These are phyloP conservation scores for Aproaerema taeniolella DNA, from an alignment of 2,888 invertebrate genomes.

Conservation along the genomic window DNA sequence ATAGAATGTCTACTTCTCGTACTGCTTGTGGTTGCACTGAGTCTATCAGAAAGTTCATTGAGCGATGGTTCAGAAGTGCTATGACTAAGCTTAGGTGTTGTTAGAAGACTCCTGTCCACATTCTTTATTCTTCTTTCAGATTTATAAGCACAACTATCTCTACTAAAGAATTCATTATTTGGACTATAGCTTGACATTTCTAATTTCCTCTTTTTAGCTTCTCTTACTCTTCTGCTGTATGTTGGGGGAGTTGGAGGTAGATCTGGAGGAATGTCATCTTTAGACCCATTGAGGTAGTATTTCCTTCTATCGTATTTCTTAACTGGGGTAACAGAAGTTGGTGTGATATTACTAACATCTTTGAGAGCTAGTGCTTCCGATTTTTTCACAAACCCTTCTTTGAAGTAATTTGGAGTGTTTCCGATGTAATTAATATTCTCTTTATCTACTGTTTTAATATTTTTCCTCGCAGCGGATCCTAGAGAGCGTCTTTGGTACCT, in stretches of 20 bases:
- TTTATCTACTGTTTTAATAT: conserved; percentile 53
- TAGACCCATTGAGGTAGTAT: conserved; percentile 42
- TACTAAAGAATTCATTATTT: conserved; percentile 46
- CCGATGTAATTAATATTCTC: conserved; percentile 70
- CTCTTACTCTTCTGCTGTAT: conserved; percentile 65
- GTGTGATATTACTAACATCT: conserved; percentile 80
- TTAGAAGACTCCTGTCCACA: conserved; percentile 39
- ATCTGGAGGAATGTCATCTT: conserved; percentile 54
- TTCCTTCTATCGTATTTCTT: conserved; percentile 50
- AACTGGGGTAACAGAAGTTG: conserved; percentile 59
- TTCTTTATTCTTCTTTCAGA: conserved; percentile 58
- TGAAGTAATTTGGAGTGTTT: conserved; percentile 78
- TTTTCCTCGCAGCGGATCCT: conserved; percentile 55
- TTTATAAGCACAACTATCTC: conserved; percentile 56
- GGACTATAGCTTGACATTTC: conserved; percentile 51
- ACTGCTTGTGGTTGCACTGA: conserved; percentile 37
- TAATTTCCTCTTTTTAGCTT: conserved; percentile 67
- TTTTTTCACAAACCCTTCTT: conserved; percentile 76
- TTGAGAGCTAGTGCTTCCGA: conserved; percentile 67
- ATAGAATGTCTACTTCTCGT: conserved; percentile 48
- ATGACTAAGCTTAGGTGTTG: conserved; percentile 46
- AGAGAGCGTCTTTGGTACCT: conserved; percentile 65
- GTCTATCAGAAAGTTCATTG: conserved; percentile 54
- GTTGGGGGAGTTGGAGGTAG: conserved; percentile 62
- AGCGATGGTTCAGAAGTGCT: conserved; percentile 63